phyloP scores from a whole-genome alignment of 1,140 invertebrate species.

The Cheumatopsyche charites region DNA sequence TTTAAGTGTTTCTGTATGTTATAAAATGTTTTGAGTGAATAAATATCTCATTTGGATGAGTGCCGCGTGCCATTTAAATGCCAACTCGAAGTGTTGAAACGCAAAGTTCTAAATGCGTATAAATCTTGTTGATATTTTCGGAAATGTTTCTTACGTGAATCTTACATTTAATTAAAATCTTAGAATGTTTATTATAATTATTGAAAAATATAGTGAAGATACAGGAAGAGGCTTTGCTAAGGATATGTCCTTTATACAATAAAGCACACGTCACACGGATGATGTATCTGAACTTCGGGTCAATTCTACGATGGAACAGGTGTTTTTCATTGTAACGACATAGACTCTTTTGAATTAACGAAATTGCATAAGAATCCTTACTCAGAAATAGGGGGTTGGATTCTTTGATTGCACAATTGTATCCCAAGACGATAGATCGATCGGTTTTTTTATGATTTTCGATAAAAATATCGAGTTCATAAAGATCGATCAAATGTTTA shows the following conservation, averaged over 20 bases:
- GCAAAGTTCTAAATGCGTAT: too few relatives aligned
- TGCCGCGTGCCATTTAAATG: conserved; percentile 2
- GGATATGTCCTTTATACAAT: conserved; percentile 1
- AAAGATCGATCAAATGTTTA: conserved; percentile 20
- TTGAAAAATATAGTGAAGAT: not conserved
- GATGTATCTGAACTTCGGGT: conserved; percentile 27
- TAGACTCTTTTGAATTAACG: conserved; percentile 23
- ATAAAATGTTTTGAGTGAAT: not conserved
- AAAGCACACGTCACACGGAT: conserved; percentile 18
- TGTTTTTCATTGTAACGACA: conserved; percentile 19
- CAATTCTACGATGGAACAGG: conserved; percentile 28
- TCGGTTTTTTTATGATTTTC: conserved; percentile 22
- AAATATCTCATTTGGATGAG: not conserved
- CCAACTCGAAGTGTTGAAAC: not conserved
- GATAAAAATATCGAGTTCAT: not conserved
- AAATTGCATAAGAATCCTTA: not conserved
- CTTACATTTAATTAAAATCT: too few relatives aligned
- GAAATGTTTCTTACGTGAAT: too few relatives aligned
- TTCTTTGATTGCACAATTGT: conserved; percentile 38
- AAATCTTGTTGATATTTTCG: too few relatives aligned
- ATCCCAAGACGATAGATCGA: conserved; percentile 14
- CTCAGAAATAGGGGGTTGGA: not conserved
- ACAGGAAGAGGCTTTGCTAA: conserved; percentile 11
- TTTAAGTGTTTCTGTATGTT: not conserved
- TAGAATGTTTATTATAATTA: too few relatives aligned